A percentile compares a stretch with the other conserved stretches of the same genome.
Evolutionary conservation across 2,888 invertebrate genomes (phyloP).

Genomic region (Xestoiulus laeticollis): DNA sequence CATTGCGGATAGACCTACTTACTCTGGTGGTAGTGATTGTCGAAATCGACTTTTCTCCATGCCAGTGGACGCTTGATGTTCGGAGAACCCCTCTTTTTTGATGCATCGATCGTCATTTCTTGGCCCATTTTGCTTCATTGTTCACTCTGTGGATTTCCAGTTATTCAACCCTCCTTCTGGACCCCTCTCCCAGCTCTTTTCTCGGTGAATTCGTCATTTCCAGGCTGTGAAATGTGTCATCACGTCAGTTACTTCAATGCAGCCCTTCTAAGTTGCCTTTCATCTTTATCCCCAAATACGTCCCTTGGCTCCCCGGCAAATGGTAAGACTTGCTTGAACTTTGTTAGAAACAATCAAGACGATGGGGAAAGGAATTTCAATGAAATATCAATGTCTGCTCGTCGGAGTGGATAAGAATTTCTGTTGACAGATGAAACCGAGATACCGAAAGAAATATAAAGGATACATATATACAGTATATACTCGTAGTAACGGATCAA

Average conservation of each 20-base stretch:
- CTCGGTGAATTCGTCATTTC: constrained; percentile 47
- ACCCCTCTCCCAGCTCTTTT: constrained; percentile 36
- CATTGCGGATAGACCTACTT: constrained; percentile 43
- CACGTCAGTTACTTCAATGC: constrained; percentile 47
- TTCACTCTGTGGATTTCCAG: constrained; percentile 40
- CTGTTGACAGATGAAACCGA: constrained; percentile 50
- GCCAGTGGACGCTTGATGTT: constrained; percentile 41
- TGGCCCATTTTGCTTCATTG: constrained; percentile 41
- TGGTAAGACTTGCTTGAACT: constrained; percentile 48
- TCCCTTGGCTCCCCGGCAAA: constrained; percentile 38
- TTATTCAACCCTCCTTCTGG: constrained; percentile 43
- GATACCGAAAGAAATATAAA: constrained; percentile 28
- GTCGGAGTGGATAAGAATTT: constrained; percentile 50
- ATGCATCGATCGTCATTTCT: constrained; percentile 43
- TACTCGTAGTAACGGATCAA: background rate
- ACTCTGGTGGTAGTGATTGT: constrained; percentile 30
- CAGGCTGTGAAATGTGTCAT: constrained; percentile 49
- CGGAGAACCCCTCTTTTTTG: background rate
- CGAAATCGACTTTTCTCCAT: constrained; percentile 38
- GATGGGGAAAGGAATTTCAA: constrained; percentile 50
- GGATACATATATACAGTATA: background rate
- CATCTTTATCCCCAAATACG: constrained; percentile 43
- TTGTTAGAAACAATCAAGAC: constrained; percentile 49
- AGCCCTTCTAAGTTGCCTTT: constrained; percentile 38
- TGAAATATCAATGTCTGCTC: constrained; percentile 51